These are phyloP conservation scores for Acronicta leporina DNA, from an alignment of 2,888 invertebrate species.

Conservation along the genomic window DNA sequence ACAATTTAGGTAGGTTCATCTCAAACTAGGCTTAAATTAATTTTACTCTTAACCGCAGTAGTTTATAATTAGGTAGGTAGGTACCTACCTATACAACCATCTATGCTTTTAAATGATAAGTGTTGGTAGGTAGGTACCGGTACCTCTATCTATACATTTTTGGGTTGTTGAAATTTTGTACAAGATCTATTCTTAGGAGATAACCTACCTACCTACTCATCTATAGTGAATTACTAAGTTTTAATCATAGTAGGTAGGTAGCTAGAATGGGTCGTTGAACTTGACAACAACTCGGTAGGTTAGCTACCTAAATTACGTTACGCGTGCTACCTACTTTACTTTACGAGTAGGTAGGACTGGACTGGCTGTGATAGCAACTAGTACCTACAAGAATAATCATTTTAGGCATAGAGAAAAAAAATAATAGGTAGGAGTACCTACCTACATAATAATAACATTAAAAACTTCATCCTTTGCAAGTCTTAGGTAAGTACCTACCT, in stretches of 20 bases:
- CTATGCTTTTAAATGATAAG: no score
- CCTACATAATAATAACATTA: background rate
- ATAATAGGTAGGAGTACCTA: no score
- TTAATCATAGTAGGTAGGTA: conserved; percentile 62
- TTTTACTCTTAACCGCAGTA: no score
- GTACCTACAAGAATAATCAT: conserved; percentile 33
- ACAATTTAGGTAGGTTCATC: no score
- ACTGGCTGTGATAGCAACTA: conserved; percentile 56
- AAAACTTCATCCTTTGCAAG: conserved; percentile 16
- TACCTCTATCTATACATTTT: no score
- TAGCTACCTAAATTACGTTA: conserved; percentile 55
- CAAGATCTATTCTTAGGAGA: conserved; percentile 36
- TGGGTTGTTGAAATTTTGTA: no score
- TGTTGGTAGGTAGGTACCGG: no score
- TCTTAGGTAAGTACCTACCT: background rate
- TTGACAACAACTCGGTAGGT: conserved; percentile 62
- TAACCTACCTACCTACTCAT: conserved; percentile 7
- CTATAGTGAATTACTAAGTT: conserved; percentile 55
- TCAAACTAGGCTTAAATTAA: background rate
- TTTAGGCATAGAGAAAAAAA: background rate
- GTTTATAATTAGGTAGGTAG: no score
- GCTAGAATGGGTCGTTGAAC: conserved; percentile 70
- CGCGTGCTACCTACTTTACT: conserved; percentile 58
- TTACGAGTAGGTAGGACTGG: no score
- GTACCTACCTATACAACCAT: no score